Evolutionary conservation across 64 coral and sea anemone species (phyloP).

Genomic region (Orbicella faveolata): DNA sequence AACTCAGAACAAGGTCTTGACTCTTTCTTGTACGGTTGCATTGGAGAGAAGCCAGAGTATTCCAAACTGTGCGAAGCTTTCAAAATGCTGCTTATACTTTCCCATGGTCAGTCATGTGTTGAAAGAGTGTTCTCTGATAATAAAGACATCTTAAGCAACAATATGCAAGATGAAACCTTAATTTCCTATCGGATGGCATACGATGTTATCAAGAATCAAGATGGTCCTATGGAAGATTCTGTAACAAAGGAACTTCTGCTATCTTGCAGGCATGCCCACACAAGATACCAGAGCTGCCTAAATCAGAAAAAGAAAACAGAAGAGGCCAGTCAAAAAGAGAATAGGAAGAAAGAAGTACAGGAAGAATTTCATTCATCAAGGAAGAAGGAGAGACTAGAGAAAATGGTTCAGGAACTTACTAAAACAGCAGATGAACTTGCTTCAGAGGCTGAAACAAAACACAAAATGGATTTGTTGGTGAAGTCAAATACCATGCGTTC

Average conservation of each 20-base stretch:
- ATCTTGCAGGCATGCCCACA: too few species aligned
- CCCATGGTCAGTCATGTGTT: conserved; percentile 64
- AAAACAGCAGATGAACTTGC: conserved; percentile 74
- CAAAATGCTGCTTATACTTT: conserved; percentile 53
- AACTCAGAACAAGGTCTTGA: conserved; percentile 57
- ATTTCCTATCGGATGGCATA: too few species aligned
- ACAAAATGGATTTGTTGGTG: conserved; percentile 53
- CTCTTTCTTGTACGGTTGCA: conserved; percentile 28
- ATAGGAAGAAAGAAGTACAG: conserved; percentile 43
- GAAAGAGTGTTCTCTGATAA: conserved; percentile 67
- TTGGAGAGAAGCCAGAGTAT: conserved; percentile 51
- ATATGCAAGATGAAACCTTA: too few species aligned
- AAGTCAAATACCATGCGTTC: conserved; percentile 70
- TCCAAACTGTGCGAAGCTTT: conserved; percentile 57
- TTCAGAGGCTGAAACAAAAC: conserved; percentile 70
- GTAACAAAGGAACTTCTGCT: too few species aligned
- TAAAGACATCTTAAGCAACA: too few species aligned
- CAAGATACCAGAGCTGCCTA: too few species aligned
- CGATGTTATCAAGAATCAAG: too few species aligned
- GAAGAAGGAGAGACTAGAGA: too few species aligned
- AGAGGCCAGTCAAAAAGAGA: too few species aligned
- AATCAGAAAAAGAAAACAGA: too few species aligned
- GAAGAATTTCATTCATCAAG: conserved; percentile 34
- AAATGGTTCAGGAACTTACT: conserved; percentile 40
- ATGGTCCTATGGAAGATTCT: not conserved